Percentiles rank a stretch among this genome's conserved stretches.
phyloP scores from a whole-genome alignment of 2,113 vertebrate genomes.

The Lamprotornis superbus region DNA sequence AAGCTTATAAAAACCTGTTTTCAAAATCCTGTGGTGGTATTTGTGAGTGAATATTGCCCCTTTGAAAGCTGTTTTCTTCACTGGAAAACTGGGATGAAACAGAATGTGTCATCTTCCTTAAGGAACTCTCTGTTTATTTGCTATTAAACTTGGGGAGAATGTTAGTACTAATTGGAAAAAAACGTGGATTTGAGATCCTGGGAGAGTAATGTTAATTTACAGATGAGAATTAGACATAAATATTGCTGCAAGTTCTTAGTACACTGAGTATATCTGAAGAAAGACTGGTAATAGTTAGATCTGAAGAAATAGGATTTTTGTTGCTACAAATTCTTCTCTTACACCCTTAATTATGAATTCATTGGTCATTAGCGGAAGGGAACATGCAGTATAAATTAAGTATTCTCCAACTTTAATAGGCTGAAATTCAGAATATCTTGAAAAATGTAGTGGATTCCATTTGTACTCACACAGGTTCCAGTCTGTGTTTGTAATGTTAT shows the following conservation, averaged over 20 bases:
- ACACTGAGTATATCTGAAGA: neutral
- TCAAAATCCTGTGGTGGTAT: neutral
- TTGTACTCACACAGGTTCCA: neutral
- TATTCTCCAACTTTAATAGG: neutral
- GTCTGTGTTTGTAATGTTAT: neutral
- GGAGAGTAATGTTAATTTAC: neutral
- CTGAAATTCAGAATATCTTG: neutral
- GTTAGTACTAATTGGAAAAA: conserved; percentile 23
- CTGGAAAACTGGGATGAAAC: neutral
- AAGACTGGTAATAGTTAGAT: neutral
- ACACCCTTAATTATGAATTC: neutral
- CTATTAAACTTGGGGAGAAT: neutral
- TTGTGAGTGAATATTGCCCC: neutral
- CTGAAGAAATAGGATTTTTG: neutral
- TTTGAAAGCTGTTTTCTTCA: neutral
- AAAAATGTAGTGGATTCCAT: neutral
- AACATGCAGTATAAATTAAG: neutral
- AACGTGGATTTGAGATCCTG: neutral
- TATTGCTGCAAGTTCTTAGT: neutral
- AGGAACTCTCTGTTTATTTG: neutral
- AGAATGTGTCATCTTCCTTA: conserved; percentile 12
- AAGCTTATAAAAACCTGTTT: neutral
- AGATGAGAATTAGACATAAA: neutral
- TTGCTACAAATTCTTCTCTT: neutral
- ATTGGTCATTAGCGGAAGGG: neutral